Percentiles rank a stretch among this genome's conserved stretches.
Conservation (phyloP, 2,113 vertebrate genomes). For the Mormyrus lacerda region DNA sequence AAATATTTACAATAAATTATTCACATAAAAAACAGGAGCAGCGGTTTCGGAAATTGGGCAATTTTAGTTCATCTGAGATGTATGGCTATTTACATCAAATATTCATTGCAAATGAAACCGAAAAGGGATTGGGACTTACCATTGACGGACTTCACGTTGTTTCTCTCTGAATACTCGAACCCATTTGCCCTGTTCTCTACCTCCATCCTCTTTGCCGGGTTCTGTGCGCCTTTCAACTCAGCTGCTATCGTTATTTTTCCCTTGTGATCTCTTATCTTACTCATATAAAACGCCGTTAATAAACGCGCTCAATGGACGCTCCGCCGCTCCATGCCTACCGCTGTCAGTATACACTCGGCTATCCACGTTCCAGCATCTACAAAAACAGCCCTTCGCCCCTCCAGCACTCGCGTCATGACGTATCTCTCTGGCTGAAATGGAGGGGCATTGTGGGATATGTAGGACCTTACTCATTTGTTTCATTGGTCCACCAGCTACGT, state of each 20-base stretch:
- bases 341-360: constrained; percentile 30
- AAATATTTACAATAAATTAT: background rate
- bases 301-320: constrained; percentile 31
- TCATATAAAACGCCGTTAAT: background rate
- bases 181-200: constrained; percentile 59
- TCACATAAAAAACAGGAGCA: background rate
- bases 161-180: constrained; percentile 61
- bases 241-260: constrained; percentile 7
- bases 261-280: background rate
- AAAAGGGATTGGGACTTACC: constrained; percentile 41
- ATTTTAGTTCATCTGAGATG: background rate
- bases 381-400: constrained; percentile 21
- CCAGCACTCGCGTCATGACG: constrained; percentile 28
- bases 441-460: constrained; percentile 40
- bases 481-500: background rate
- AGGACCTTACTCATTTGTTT: constrained; percentile 17
- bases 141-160: constrained; percentile 50
- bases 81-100: constrained; percentile 22
- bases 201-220: constrained; percentile 57
- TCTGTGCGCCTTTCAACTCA: constrained; percentile 11
- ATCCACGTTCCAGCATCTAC: constrained; percentile 40
- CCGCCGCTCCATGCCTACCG: constrained; percentile 44
- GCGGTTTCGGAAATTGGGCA: background rate
- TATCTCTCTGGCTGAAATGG: background rate
- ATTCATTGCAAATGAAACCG: constrained; percentile 19